Conservation (phyloP, 2,888 invertebrate genomes). For the Pterobdella sp. region DNA sequence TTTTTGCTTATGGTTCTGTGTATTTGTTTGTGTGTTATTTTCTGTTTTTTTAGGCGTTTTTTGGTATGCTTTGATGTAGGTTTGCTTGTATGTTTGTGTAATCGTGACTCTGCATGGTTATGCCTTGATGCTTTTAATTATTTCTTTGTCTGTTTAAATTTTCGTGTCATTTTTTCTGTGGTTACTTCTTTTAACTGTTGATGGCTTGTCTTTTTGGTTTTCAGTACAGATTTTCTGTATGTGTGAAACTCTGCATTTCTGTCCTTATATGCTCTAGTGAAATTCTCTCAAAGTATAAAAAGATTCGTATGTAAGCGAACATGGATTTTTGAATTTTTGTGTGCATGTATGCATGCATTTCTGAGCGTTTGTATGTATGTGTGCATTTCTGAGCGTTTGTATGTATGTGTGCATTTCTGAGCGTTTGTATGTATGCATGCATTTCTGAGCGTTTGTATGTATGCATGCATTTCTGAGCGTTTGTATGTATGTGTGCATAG, state of each 20-base stretch:
- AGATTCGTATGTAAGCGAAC: too few relatives aligned
- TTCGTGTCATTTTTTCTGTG: too few relatives aligned
- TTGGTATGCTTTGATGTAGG: neutral
- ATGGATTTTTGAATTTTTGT: neutral
- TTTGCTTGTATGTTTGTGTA: neutral
- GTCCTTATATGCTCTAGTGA: too few relatives aligned
- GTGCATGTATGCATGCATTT: neutral
- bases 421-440: slow-evolving; percentile 12
- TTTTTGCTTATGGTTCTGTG: neutral
- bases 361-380: slow-evolving; percentile 10
- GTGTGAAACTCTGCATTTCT: too few relatives aligned
- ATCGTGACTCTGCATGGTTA: neutral
- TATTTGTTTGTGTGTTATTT: neutral
- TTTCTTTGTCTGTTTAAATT: neutral
- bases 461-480: neutral
- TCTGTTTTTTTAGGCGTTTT: slow-evolving; percentile 1
- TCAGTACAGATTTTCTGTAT: too few relatives aligned
- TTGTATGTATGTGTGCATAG: slow-evolving; percentile 2
- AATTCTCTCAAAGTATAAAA: too few relatives aligned
- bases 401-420: slow-evolving; percentile 9
- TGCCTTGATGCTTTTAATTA: neutral
- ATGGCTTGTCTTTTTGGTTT: too few relatives aligned
- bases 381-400: slow-evolving; percentile 4
- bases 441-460: slow-evolving; percentile 3
- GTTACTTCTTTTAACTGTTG: too few relatives aligned